phyloP scores from a whole-genome alignment of 2,888 invertebrate species.

The Brassicogethes aeneus region DNA sequence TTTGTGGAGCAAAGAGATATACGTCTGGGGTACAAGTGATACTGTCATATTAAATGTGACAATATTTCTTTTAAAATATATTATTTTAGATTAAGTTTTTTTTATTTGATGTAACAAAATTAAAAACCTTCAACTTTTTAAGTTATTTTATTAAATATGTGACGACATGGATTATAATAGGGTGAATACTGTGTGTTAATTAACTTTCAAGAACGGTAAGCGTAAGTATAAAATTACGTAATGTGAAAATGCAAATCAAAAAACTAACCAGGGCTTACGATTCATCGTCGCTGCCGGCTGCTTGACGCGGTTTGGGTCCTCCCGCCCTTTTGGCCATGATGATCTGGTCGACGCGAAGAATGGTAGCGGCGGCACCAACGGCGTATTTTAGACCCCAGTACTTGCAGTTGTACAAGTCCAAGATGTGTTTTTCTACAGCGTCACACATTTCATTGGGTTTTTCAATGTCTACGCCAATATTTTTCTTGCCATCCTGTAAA shows the following conservation, averaged over 20 bases:
- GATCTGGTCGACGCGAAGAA: conserved; percentile 92
- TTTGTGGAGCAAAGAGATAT: no score
- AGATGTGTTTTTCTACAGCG: conserved; percentile 65
- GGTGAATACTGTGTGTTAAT: no score
- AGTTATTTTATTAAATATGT: no score
- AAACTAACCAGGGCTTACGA: no score
- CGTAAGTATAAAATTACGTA: background rate
- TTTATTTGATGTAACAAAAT: no score
- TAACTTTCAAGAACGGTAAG: background rate
- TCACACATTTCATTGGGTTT: conserved; percentile 66
- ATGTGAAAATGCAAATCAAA: conserved; percentile 4
- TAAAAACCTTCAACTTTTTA: no score
- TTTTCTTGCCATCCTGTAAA: conserved; percentile 60
- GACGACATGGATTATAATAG: no score
- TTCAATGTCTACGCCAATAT: conserved; percentile 78
- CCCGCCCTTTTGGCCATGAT: conserved; percentile 98
- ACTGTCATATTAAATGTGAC: no score
- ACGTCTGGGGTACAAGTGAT: no score
- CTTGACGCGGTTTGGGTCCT: conserved; percentile 73
- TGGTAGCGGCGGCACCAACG: conserved; percentile 83
- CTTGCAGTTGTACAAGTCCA: conserved; percentile 79
- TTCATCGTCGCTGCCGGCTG: conserved; percentile 65
- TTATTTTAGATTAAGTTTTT: no score
- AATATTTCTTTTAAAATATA: no score
- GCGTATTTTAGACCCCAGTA: conserved; percentile 95